Percentiles rank a stretch among this genome's conserved stretches.
Evolutionary conservation across 2,797 vertebrate species (phyloP).

Genomic region (Phataginus tricuspis): DNA sequence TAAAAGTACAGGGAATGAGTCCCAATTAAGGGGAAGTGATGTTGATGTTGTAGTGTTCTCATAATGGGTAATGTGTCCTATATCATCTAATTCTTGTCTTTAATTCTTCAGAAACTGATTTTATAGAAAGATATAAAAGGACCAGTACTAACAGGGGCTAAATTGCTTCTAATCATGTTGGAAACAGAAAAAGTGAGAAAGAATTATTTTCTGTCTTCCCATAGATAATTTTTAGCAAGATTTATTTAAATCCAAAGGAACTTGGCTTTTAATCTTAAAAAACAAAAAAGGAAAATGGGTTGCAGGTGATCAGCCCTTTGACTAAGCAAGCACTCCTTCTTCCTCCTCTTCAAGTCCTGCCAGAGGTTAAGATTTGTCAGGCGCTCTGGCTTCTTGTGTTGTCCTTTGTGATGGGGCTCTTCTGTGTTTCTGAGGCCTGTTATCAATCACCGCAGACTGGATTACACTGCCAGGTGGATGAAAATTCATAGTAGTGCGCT

Average conservation of each 20-base stretch:
- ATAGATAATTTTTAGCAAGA: slow-evolving; percentile 25
- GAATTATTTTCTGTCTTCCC: slow-evolving; percentile 42
- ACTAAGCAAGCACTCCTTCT: background rate
- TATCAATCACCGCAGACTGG: background rate
- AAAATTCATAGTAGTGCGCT: background rate
- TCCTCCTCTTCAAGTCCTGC: background rate
- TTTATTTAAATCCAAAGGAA: slow-evolving; percentile 50
- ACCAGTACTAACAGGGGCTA: background rate
- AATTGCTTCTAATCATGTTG: slow-evolving; percentile 23
- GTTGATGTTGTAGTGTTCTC: background rate
- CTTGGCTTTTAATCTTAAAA: slow-evolving; percentile 18
- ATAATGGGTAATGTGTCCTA: background rate
- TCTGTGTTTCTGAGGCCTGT: background rate
- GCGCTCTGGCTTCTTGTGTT: background rate
- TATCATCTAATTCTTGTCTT: slow-evolving; percentile 8
- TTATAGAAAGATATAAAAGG: background rate
- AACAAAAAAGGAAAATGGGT: background rate
- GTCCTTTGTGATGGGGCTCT: background rate
- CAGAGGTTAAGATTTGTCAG: background rate
- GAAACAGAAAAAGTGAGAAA: slow-evolving; percentile 38
- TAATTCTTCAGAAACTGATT: slow-evolving; percentile 45
- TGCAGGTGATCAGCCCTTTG: background rate
- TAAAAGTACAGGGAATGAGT: slow-evolving; percentile 1
- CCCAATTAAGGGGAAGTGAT: background rate
- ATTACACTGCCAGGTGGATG: background rate